Conservation (phyloP, 2,888 invertebrate genomes). For the Caenorhabditis imperialis region DNA sequence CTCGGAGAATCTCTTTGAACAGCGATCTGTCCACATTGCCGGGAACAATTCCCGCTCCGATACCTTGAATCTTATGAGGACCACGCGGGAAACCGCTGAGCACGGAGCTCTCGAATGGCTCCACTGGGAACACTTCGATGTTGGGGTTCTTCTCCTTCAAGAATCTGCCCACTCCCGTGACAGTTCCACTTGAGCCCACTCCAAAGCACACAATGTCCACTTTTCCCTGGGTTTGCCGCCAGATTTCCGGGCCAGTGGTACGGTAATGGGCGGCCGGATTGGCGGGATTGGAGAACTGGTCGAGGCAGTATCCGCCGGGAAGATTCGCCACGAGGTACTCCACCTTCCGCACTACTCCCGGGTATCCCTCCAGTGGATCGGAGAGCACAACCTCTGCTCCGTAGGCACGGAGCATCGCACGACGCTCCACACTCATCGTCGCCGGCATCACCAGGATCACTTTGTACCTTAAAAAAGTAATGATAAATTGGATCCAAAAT, state of each 20-base stretch:
- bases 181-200: constrained; percentile 73
- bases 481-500: too few relatives aligned
- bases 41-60: constrained; percentile 66
- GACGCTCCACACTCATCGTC: constrained; percentile 74
- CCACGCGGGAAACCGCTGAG: constrained; percentile 59
- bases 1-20: constrained; percentile 49
- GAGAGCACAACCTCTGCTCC: constrained; percentile 62
- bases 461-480: constrained; percentile 72
- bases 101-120: constrained; percentile 66
- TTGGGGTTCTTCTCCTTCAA: constrained; percentile 59
- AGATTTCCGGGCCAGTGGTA: constrained; percentile 77
- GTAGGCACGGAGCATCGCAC: constrained; percentile 70
- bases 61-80: constrained; percentile 67
- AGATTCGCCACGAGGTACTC: constrained; percentile 47
- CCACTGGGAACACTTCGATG: constrained; percentile 58
- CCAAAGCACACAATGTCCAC: constrained; percentile 75
- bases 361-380: constrained; percentile 54
- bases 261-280: constrained; percentile 73
- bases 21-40: constrained; percentile 49
- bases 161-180: constrained; percentile 62
- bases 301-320: constrained; percentile 58
- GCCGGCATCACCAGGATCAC: constrained; percentile 77
- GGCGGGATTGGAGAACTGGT: constrained; percentile 73
- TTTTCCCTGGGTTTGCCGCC: constrained; percentile 74
- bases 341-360: constrained; percentile 44